phyloP scores from a whole-genome alignment of 2,113 vertebrate species.

The Eupsittula cactorum region DNA sequence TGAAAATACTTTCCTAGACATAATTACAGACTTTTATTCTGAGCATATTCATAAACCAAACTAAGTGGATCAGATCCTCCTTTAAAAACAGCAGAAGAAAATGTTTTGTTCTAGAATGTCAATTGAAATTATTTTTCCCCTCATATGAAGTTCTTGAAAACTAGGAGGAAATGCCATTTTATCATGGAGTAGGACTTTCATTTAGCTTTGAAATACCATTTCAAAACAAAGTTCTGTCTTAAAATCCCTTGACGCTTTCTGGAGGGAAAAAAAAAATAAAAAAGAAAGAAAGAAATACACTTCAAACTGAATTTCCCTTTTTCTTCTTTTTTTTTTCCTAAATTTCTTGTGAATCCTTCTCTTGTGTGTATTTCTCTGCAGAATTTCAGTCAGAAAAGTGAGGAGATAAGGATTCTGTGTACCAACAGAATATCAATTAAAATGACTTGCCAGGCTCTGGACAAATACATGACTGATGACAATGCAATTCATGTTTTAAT shows the following conservation, averaged over 20 bases:
- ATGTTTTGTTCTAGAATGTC: not conserved
- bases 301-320: not conserved
- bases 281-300: no score
- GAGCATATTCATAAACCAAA: not conserved
- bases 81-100: not conserved
- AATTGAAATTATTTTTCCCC: not conserved
- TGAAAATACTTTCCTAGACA: not conserved
- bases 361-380: not conserved
- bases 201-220: not conserved
- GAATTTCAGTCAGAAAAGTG: not conserved
- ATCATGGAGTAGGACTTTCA: not conserved
- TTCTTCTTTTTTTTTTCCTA: not conserved
- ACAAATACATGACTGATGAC: not conserved
- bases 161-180: not conserved
- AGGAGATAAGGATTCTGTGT: not conserved
- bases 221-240: not conserved
- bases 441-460: not conserved
- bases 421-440: not conserved
- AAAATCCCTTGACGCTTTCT: not conserved
- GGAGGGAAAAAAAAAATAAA: rapidly evolving
- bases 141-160: not conserved
- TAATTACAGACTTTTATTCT: not conserved
- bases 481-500: not conserved
- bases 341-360: not conserved
- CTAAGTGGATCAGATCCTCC: not conserved